Base-by-base conservation (phyloP, 1,140 invertebrate species). In the Thrips palmi region DNA sequence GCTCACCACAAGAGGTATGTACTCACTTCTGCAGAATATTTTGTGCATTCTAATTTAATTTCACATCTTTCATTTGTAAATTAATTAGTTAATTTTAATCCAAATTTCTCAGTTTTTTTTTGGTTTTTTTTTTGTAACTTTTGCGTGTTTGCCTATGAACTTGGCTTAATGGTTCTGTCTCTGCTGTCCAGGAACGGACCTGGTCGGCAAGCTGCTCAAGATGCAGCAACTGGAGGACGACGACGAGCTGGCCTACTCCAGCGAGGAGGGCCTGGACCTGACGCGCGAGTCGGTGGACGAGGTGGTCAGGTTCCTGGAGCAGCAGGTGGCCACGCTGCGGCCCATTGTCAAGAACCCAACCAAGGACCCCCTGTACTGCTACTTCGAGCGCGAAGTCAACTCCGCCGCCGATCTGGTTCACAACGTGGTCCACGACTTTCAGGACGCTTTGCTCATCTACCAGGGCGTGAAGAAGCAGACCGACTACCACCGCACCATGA, bases 381-480 rank as follows among this genome's bases (percentile, higher is more conserved):
- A 96, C 68, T 98, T 98, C 60, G 94, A 99, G 58, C 70, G 96
- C 33, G 96, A 99, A 63, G 84, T 97, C 7, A 93, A 93, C 45
- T 81, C 81, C 42, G 93, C 91, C 3, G 74, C 84, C 0, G 75
- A 73, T 44, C 60, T 99, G 18, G 56, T 98, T 34, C 64, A 73
- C 42, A 80, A 87, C 52, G 89, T 99, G 12, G 74, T 91, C 42
- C 76, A 82, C 41, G 94, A 98, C 58, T 63, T 98, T 18, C 72
- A 78, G 43, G 88, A 94, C 60, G 84, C 97, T 14, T 75, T 87
- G 5, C 61, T 81, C 7, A 94, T 97, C 49, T 98, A 93, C 59
- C 54, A 84, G 70, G 91, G 83, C n/a, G 83, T 88, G 47, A 94
- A 94, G 68, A 99, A 98, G 58, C 94, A 97, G 54, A 98, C 92